Base-by-base conservation (phyloP, 2,888 invertebrate species). In the Dermolepida albohirtum region DNA sequence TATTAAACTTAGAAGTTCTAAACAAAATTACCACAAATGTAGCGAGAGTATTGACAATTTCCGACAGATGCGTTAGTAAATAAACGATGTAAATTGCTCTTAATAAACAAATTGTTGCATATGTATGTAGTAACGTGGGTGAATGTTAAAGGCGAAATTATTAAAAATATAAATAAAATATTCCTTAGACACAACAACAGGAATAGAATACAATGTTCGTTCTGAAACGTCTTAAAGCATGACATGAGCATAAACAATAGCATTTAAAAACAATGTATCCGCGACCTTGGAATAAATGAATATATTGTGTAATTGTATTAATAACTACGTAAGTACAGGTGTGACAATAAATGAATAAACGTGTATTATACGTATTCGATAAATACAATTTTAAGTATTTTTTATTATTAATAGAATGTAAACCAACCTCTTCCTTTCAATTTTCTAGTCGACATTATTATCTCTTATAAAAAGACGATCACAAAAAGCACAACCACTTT, bases 281-380 rank as follows among this genome's bases (percentile, higher is more conserved):
- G 12, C 44, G 47, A 62, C 59, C 59, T 62, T 62, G 59, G 17
- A 47, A 62, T 62, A 47, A 62, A 62, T 62, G 47, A 49, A 16
- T 47, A 39, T 47, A 17, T 14, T 47, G 47, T 47, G 47, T 47
- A 17, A 62, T 34, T 57, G 39, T 16, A 29, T 16, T 47, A 47
- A 34, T 47, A 34, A 47, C 17, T 62, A n/a, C 16, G 10, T 16
- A 11, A 14, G 47, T 34, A 34, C 59, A 62, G 59, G 59, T 62
- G 47, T 34, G 44, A 62, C 34, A 59, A 44, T 47, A 49, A 49
- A 62, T 34, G 7, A 14, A 11, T 44, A 59, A 47, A 27, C 16
- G 7, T 41, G 41, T 11, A 41, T n/a, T 17, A 34, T 7, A 34
- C 34, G 12, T 17, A 34, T 34, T 34, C 10, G 4, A 6, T 29